Evolutionary conservation across 2,888 invertebrate genomes (phyloP).

Genomic region (Torymus tubicola): DNA sequence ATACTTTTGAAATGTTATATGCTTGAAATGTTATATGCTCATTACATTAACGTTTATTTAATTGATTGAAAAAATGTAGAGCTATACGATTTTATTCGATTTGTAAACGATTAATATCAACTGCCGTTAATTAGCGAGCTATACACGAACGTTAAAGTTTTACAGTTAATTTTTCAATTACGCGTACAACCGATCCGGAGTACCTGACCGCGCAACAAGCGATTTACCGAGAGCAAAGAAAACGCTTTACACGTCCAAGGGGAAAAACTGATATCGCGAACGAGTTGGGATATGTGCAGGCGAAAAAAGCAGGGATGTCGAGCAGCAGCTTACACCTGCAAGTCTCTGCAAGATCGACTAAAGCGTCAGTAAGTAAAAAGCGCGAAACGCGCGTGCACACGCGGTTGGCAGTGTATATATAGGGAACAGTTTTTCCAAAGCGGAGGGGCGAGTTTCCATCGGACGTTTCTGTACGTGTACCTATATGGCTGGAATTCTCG

Average conservation of each 20-base stretch:
- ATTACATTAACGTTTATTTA: too few species aligned
- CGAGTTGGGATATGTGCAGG: neutral
- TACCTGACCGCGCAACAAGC: conserved; percentile 9
- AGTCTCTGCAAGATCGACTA: neutral
- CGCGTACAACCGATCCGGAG: neutral
- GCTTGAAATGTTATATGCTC: too few species aligned
- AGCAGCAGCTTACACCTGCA: conserved; percentile 10
- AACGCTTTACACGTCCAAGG: conserved; percentile 6
- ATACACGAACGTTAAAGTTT: too few species aligned
- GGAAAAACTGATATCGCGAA: neutral
- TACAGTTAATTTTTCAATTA: conserved; percentile 26
- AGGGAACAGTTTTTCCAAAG: conserved; percentile 6
- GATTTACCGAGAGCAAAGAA: conserved; percentile 21
- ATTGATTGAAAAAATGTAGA: too few species aligned
- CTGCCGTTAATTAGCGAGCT: too few species aligned
- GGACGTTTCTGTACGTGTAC: neutral
- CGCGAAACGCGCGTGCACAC: neutral
- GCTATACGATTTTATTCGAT: too few species aligned
- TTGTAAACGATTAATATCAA: too few species aligned
- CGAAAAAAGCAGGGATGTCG: conserved; percentile 15
- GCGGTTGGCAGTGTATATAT: neutral
- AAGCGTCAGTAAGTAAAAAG: conserved; percentile 27
- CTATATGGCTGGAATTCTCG: conserved; percentile 30
- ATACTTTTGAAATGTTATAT: too few species aligned
- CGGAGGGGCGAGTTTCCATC: conserved; percentile 1